A percentile compares a stretch with the other conserved stretches of the same genome.
Evolutionary conservation across 2,113 vertebrate species (phyloP).

Genomic region (Recurvirostra avosetta): DNA sequence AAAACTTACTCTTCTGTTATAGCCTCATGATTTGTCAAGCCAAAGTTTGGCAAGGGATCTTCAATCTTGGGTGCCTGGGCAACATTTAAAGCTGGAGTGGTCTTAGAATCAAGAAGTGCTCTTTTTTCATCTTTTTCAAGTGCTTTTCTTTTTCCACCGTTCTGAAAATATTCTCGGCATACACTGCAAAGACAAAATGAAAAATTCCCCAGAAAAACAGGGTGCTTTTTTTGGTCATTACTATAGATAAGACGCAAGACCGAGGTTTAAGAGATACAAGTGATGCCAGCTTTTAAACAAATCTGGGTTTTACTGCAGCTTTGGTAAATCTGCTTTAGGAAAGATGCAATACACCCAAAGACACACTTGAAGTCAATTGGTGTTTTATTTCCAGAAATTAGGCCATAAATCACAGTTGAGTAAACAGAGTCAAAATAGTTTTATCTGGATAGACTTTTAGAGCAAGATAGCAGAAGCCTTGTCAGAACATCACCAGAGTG

Average conservation of each 20-base stretch:
- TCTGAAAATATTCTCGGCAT: slow-evolving; percentile 95
- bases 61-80: slow-evolving; percentile 70
- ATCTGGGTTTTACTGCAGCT: neutral
- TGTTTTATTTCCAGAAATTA: neutral
- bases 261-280: neutral
- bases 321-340: neutral
- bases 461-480: neutral
- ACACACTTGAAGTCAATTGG: fast-evolving
- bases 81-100: slow-evolving; percentile 70
- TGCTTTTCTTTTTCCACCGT: slow-evolving; percentile 92
- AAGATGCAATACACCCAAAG: neutral
- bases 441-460: neutral
- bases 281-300: neutral
- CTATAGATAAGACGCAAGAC: neutral
- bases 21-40: slow-evolving; percentile 70
- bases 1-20: slow-evolving; percentile 77
- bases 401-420: neutral
- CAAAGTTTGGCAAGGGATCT: slow-evolving; percentile 64
- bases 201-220: neutral
- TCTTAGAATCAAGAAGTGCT: slow-evolving; percentile 74
- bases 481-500: neutral
- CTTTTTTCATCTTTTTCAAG: slow-evolving; percentile 95
- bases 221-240: neutral
- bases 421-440: neutral
- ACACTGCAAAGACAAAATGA: slow-evolving; percentile 76